phyloP scores from a whole-genome alignment of 2,113 vertebrate genomes.

The Agapornis roseicollis region DNA sequence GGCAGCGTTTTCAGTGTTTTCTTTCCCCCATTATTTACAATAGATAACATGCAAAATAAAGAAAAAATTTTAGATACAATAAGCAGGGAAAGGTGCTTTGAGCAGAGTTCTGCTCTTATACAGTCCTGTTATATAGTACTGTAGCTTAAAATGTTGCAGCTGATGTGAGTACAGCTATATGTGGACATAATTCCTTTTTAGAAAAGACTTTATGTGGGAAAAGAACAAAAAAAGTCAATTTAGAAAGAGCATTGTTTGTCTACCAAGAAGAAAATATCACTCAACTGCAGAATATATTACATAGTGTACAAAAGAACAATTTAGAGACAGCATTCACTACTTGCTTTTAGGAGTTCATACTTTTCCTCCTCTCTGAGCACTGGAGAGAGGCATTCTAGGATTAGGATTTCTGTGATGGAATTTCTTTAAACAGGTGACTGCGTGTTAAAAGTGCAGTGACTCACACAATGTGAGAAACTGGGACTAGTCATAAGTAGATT shows the following conservation, averaged over 20 bases:
- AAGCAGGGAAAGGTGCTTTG: not conserved
- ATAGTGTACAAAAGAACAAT: not conserved
- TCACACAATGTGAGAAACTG: not conserved
- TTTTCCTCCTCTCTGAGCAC: slow-evolving; percentile 11
- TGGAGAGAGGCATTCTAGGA: slow-evolving; percentile 44
- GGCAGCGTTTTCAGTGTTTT: not conserved
- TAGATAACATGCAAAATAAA: not conserved
- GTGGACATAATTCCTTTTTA: not conserved
- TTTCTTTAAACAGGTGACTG: slow-evolving; percentile 57
- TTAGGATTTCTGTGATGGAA: slow-evolving; percentile 56
- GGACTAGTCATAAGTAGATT: not conserved
- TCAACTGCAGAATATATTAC: not conserved
- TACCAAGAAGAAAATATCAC: not conserved
- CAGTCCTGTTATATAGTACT: not conserved
- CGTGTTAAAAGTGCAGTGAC: slow-evolving; percentile 30
- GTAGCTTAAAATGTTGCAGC: not conserved
- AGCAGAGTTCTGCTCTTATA: not conserved
- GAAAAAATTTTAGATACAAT: not conserved
- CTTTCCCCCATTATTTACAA: not conserved
- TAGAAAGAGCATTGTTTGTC: not conserved
- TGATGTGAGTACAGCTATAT: not conserved
- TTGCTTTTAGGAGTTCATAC: not conserved
- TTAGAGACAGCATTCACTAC: not conserved
- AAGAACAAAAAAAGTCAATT: not conserved
- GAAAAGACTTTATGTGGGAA: not conserved